Evolutionary conservation across 2,888 invertebrate species (phyloP), one percentile per base, ranked within the genome.

Genomic region (Smittia aterrima): DNA sequence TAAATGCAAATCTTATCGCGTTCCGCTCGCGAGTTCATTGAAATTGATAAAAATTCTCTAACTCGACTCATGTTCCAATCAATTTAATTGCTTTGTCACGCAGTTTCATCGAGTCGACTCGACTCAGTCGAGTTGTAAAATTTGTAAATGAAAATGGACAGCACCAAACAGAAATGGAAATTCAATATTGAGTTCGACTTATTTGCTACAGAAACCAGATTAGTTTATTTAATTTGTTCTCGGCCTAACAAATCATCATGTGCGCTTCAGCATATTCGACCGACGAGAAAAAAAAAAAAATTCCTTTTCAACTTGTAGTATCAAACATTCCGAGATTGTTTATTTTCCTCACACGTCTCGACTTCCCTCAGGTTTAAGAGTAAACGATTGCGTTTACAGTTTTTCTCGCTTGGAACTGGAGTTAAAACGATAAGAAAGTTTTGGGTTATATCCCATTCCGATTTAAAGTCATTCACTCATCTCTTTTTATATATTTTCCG

Each of bases 141-240:
- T 47, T n/a, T n/a, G n/a, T n/a, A n/a, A 47, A 47, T 47, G 47
- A 47, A 47, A 47, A 47, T 47, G 47, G 47, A 47, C 47, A 47
- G 47, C n/a, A 11, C 47, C 6, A n/a, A 11, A 47, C 16, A 47
- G 16, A 47, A 38, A 13, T 47, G 47, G 47, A 47, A 47, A 47
- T 47, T n/a, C 16, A 11, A 47, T 47, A 6, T 38, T 11, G 11
- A 11, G 4, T 38, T 38, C 38, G 38, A 38, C 38, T 7, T 38
- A 11, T 16, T 47, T 16, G 47, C 16, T 47, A 47, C 11, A 6
- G 16, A 47, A 6, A 16, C 47, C 47, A 47, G 9, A 47, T 47
- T 47, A 58, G 58, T 58, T 58, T 58, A 58, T 47, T 47, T 47
- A 47, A 18, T 58, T 22, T n/a, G 20, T 58, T 4, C 58, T 58